Conservation (phyloP, 2,113 vertebrate genomes). For the Dicaeum eximium region DNA sequence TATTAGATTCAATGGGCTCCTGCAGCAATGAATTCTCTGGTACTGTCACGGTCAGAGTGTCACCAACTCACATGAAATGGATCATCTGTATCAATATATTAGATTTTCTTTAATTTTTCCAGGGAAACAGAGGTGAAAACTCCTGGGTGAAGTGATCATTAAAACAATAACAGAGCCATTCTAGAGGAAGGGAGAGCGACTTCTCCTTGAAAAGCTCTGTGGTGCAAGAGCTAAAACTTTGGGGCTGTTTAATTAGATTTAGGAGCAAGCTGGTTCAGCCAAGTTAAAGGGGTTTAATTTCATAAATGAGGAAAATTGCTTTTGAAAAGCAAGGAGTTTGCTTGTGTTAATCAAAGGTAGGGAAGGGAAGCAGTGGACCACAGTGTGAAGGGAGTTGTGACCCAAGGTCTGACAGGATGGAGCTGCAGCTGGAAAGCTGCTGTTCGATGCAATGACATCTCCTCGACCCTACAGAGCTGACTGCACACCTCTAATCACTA, state of each 20-base stretch:
- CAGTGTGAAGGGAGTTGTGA: background rate
- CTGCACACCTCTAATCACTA: background rate
- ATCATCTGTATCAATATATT: background rate
- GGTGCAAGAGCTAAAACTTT: background rate
- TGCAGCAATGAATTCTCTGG: background rate
- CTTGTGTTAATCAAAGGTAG: background rate
- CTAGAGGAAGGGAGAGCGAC: background rate
- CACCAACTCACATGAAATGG: background rate
- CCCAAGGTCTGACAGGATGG: background rate
- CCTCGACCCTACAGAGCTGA: background rate
- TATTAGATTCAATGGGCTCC: background rate
- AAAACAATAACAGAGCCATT: background rate
- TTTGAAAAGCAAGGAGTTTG: background rate
- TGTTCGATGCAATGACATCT: background rate
- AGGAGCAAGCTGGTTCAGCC: background rate
- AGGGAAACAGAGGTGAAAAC: slow-evolving; percentile 15
- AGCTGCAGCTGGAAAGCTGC: background rate
- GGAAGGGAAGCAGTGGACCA: background rate
- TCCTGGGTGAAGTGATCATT: background rate
- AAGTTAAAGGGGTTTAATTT: background rate
- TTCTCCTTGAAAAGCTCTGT: background rate
- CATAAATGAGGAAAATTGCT: background rate
- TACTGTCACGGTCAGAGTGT: background rate
- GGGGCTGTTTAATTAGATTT: background rate
- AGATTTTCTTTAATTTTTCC: slow-evolving; percentile 22